phyloP scores from a whole-genome alignment of 1,140 invertebrate species.

The Hormaphis cornu region DNA sequence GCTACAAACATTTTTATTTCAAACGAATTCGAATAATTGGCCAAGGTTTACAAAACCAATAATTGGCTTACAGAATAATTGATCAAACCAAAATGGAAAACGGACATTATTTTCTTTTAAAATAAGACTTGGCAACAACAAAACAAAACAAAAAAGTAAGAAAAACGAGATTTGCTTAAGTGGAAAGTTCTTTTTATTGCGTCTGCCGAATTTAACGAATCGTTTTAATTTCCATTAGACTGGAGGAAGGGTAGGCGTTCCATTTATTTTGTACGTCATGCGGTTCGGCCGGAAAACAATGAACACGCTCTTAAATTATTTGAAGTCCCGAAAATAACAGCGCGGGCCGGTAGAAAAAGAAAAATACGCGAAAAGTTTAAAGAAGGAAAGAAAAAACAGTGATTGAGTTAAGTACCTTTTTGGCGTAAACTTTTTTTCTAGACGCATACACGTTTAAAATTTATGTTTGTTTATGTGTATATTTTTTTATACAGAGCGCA shows the following conservation, averaged over 20 bases:
- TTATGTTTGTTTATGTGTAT: not conserved
- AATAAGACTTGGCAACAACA: not conserved
- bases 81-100: conserved; percentile 10
- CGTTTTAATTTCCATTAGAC: conserved; percentile 31
- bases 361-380: conserved; percentile 5
- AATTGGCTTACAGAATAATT: conserved; percentile 28
- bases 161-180: conserved; percentile 30
- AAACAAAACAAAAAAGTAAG: not conserved
- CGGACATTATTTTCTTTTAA: conserved; percentile 4
- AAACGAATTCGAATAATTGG: no score
- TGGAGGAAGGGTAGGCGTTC: not conserved
- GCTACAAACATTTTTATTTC: no score
- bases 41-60: no score
- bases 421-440: not conserved
- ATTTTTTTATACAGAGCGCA: not conserved
- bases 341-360: not conserved
- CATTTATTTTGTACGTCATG: conserved; percentile 6
- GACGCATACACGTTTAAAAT: not conserved
- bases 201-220: conserved; percentile 20
- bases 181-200: conserved; percentile 25
- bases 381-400: conserved; percentile 8
- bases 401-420: conserved; percentile 5
- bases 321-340: not conserved
- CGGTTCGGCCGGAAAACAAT: not conserved
- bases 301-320: not conserved